These are phyloP conservation scores for Rhinolophus sinicus DNA, from an alignment of 2,113 vertebrate species.

Conservation along the genomic window DNA sequence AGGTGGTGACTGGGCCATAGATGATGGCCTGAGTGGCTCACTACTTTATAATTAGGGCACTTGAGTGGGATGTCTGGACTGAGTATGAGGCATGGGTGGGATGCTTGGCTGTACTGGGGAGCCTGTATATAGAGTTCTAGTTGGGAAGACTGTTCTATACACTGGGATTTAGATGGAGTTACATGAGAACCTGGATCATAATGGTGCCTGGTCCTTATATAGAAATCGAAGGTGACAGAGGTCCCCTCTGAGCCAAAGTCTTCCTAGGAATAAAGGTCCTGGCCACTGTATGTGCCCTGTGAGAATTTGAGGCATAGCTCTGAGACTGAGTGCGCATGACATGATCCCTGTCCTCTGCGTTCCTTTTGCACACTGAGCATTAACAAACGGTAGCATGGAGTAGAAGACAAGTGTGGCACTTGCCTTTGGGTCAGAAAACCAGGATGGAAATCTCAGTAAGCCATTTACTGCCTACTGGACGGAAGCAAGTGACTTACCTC, in stretches of 20 bases:
- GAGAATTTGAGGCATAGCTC: neutral
- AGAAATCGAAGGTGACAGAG: neutral
- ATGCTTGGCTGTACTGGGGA: neutral
- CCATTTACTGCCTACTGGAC: neutral
- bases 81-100: neutral
- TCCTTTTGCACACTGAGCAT: neutral
- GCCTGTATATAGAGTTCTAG: neutral
- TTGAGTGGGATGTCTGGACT: neutral
- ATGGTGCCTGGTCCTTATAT: neutral
- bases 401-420: neutral
- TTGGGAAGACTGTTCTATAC: neutral
- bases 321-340: neutral
- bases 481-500: neutral
- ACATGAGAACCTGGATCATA: neutral
- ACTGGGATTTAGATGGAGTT: neutral
- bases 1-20: neutral
- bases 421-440: neutral
- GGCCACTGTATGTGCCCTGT: neutral
- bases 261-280: neutral
- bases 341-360: neutral
- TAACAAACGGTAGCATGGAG: neutral
- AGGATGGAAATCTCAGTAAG: neutral
- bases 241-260: neutral
- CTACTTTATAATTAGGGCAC: conserved; percentile 44
- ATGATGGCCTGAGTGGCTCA: neutral